Conservation (phyloP, 2,113 vertebrate genomes). For the Nycticryphes semicollaris region DNA sequence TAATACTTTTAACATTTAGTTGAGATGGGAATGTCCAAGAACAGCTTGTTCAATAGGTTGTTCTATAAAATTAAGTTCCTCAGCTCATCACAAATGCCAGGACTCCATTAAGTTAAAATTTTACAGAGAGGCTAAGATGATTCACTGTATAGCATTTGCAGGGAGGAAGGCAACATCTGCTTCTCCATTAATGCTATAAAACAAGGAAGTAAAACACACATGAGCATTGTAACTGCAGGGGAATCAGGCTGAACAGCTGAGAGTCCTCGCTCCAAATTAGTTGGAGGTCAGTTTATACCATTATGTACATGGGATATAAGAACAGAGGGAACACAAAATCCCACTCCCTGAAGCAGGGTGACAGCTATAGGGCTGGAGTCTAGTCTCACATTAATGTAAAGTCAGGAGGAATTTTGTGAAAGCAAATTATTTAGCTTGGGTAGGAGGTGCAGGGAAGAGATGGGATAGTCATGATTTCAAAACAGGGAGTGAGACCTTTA, state of each 20-base stretch:
- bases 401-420: neutral
- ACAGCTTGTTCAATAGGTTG: constrained; percentile 88
- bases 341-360: neutral
- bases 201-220: constrained; percentile 38
- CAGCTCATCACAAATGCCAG: constrained; percentile 86
- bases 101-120: constrained; percentile 85
- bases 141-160: constrained; percentile 77
- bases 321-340: neutral
- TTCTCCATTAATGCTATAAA: constrained; percentile 67
- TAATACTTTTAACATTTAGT: constrained; percentile 92
- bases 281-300: neutral
- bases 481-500: constrained; percentile 38
- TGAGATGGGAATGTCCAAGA: constrained; percentile 87
- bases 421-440: neutral
- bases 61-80: constrained; percentile 88
- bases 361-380: neutral
- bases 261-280: neutral
- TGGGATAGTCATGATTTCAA: neutral
- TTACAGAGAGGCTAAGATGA: constrained; percentile 83
- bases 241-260: neutral
- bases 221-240: neutral
- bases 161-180: constrained; percentile 76
- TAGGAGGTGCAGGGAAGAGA: neutral
- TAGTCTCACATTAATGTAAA: neutral
- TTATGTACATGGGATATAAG: neutral